Base-by-base conservation (phyloP, 2,888 invertebrate species). In the Cheilosia variabilis region DNA sequence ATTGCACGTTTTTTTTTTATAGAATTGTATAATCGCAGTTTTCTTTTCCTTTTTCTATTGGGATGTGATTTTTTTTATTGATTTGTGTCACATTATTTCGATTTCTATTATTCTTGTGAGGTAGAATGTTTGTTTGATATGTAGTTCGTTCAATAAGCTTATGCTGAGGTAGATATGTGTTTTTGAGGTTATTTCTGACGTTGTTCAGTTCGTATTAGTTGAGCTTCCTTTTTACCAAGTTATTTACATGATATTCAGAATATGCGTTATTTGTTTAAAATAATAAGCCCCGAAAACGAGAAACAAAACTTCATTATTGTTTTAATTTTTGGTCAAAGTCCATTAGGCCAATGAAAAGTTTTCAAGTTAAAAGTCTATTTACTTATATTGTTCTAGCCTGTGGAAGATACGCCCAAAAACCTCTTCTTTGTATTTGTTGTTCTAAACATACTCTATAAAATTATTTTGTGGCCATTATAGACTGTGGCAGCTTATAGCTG, bases 51-150 rank as follows among this genome's bases (percentile, higher is more conserved):
- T n/a, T 57, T 27, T 4, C 19, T 13, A n/a, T 15, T 50, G 31
- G 47, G n/a, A 43, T 24, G 27, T 43, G 19, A 1, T 43, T 53
- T 13, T 19, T 47, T 19, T 34, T 50, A 50, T 50, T 57, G 69
- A 77, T 66, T 66, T 72, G 65, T 69, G 57, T 68, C 41, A 60
- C 47, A 4, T 58, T 13, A 22, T 57, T 2, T 58, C 47, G 22
- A 43, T 27, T 41, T 65, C 17, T 47, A n/a, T 47, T 55, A 24
- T 65, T 43, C 72, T 73, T 65, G 50, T 80, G 86, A 86, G 86
- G 86, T 86, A 86, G 86, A 68, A 55, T 60, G 65, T 58, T 80
- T 68, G 34, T 17, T 66, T 71, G 78, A 73, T 86, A 81, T 86
- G 80, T 68, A 77, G 72, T 72, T n/a, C 37, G 17, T 66, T 71